Conservation (phyloP, 2,888 invertebrate species). For the Lumbricus terrestris region DNA sequence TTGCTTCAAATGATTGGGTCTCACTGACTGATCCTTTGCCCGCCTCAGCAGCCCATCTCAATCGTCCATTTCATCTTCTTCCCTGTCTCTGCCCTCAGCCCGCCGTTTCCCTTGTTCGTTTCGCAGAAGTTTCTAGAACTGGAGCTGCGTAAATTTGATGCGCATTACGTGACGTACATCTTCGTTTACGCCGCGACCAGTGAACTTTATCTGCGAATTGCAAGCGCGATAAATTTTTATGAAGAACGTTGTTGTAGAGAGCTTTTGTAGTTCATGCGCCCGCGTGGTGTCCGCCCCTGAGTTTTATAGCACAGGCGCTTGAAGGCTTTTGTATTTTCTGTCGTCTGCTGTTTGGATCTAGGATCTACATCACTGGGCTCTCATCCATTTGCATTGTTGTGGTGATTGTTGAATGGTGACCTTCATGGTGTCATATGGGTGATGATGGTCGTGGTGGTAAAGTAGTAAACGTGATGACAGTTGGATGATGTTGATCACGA, state of each 20-base stretch:
- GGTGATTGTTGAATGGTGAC: background rate
- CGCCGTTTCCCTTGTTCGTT: background rate
- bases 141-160: background rate
- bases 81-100: background rate
- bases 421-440: background rate
- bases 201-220: background rate
- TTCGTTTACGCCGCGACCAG: background rate
- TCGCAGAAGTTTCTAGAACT: background rate
- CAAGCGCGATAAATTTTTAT: background rate
- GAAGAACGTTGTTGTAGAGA: background rate
- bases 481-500: background rate
- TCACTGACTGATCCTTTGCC: background rate
- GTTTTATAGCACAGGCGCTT: background rate
- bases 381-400: background rate
- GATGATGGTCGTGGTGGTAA: background rate
- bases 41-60: background rate
- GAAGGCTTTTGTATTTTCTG: background rate
- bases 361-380: background rate
- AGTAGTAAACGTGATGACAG: background rate
- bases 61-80: background rate
- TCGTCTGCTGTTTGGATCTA: background rate
- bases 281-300: background rate
- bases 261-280: background rate
- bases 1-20: no score
- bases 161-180: background rate